phyloP scores from a whole-genome alignment of 2,113 vertebrate genomes.

The Myotis yumanensis region DNA sequence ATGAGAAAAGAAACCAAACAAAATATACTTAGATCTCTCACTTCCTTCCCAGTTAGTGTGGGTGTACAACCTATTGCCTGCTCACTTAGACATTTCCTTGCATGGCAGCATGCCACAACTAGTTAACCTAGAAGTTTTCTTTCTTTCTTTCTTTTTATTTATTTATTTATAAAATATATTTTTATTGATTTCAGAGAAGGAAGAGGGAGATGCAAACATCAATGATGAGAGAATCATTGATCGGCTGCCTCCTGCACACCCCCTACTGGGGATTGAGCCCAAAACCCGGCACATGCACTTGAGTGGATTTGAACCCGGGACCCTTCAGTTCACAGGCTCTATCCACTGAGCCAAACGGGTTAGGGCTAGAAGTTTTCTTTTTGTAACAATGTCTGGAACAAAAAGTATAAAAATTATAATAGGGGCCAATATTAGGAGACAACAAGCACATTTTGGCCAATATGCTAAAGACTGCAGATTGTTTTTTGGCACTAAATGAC shows the following conservation, averaged over 20 bases:
- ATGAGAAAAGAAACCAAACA: constrained; percentile 34
- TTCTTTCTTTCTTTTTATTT: too few species aligned
- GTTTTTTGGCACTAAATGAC: constrained; percentile 8
- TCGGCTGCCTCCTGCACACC: too few species aligned
- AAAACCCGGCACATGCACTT: too few species aligned
- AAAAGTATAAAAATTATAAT: constrained; percentile 2
- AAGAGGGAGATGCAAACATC: too few species aligned
- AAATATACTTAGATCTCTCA: neutral
- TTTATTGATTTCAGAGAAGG: too few species aligned
- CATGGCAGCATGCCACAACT: neutral
- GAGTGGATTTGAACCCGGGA: too few species aligned
- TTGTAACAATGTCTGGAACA: neutral
- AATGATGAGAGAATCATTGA: too few species aligned
- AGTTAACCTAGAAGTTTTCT: neutral
- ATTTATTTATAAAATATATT: too few species aligned
- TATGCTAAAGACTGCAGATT: neutral
- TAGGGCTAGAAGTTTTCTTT: neutral
- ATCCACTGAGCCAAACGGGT: too few species aligned
- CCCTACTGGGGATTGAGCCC: too few species aligned
- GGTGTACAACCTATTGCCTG: neutral
- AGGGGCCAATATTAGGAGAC: neutral
- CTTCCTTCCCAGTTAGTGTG: constrained; percentile 24
- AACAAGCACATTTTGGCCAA: neutral
- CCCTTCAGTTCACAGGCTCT: too few species aligned
- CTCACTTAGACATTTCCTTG: neutral